Conservation (phyloP, 2,888 invertebrate genomes). For the Diarsia dahlii region DNA sequence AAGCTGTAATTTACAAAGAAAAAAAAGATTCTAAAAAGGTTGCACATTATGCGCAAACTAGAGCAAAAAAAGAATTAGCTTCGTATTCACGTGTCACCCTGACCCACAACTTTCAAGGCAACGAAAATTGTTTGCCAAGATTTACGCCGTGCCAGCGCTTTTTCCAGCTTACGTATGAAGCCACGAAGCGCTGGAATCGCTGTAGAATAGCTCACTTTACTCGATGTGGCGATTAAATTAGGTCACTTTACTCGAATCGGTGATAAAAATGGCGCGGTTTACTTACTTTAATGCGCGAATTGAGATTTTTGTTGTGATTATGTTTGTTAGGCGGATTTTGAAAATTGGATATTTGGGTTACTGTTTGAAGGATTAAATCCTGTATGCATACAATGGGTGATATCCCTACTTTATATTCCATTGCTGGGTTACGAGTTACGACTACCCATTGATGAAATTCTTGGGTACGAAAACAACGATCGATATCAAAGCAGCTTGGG, state of each 20-base stretch:
- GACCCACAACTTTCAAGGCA: conserved; percentile 80
- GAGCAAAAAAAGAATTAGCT: conserved; percentile 67
- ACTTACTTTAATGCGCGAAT: conserved; percentile 27
- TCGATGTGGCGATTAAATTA: conserved; percentile 57
- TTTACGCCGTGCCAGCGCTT: conserved; percentile 62
- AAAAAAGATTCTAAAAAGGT: conserved; percentile 60
- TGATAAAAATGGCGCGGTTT: conserved; percentile 44
- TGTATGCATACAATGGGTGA: conserved; percentile 4
- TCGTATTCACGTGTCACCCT: conserved; percentile 70
- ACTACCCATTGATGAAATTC: not conserved
- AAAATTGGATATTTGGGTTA: conserved; percentile 11
- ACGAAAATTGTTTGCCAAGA: conserved; percentile 72
- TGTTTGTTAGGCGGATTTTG: conserved; percentile 32
- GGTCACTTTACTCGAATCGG: conserved; percentile 60
- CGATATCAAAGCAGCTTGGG: not conserved
- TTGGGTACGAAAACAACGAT: conserved; percentile 24
- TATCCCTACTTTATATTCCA: conserved; percentile 30
- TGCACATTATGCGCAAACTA: conserved; percentile 64
- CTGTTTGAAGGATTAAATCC: conserved; percentile 8
- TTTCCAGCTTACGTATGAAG: conserved; percentile 59
- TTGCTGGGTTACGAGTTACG: conserved; percentile 14
- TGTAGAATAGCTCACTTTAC: conserved; percentile 60
- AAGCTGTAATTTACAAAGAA: conserved; percentile 14
- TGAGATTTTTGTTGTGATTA: conserved; percentile 23
- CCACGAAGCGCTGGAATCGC: conserved; percentile 49